Evolutionary conservation across 2,888 invertebrate genomes (phyloP).

Genomic region (Andrena trimmerana): DNA sequence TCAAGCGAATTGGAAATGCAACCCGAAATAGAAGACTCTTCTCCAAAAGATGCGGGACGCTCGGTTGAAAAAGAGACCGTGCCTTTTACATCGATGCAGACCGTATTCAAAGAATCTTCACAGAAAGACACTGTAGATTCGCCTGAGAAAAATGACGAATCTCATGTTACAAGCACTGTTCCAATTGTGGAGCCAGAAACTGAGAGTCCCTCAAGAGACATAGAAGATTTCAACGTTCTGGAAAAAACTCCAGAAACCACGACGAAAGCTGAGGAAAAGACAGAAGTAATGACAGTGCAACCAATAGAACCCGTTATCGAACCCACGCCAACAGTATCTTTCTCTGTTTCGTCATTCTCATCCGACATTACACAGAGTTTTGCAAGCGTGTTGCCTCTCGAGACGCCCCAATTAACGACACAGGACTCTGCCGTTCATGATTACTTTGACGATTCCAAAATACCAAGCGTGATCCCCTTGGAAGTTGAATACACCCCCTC

Average conservation of each 20-base stretch:
- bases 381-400: slow-evolving; percentile 58
- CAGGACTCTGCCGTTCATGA: slow-evolving; percentile 13
- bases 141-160: background rate
- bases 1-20: background rate
- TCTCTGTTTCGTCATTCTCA: slow-evolving; percentile 2
- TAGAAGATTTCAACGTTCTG: background rate
- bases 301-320: slow-evolving; percentile 49
- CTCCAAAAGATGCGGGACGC: background rate
- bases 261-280: slow-evolving; percentile 18
- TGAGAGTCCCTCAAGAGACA: background rate
- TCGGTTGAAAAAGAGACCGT: background rate
- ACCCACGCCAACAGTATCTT: slow-evolving; percentile 5
- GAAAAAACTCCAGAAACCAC: slow-evolving; percentile 10
- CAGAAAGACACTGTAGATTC: background rate
- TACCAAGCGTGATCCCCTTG: slow-evolving; percentile 82
- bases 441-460: slow-evolving; percentile 66
- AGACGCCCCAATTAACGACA: slow-evolving; percentile 29
- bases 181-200: background rate
- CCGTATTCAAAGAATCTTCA: background rate
- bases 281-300: slow-evolving; percentile 63
- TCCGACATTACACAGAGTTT: slow-evolving; percentile 40
- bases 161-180: background rate
- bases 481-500: slow-evolving; percentile 59
- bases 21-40: background rate
- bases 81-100: background rate